Conservation (phyloP, 1,140 invertebrate species). For the Drosophila sturtevanti region DNA sequence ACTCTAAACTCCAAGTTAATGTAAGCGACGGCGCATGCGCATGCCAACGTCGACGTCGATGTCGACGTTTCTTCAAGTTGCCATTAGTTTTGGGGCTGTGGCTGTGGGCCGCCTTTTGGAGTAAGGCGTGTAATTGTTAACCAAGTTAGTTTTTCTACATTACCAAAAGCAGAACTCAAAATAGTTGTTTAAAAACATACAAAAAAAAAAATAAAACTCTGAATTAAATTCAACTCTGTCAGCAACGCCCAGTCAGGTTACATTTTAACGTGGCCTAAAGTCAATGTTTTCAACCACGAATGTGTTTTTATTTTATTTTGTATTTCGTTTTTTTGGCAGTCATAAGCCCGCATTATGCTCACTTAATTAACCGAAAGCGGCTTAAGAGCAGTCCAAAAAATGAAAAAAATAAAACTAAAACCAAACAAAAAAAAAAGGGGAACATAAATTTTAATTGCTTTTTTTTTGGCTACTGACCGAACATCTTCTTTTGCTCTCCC, state of each 20-base stretch:
- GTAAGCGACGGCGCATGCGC: slow-evolving; percentile 74
- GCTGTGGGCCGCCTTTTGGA: slow-evolving; percentile 10
- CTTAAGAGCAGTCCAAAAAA: slow-evolving; percentile 49
- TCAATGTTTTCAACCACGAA: slow-evolving; percentile 34
- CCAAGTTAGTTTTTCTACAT: slow-evolving; percentile 70
- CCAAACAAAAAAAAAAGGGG: slow-evolving; percentile 24
- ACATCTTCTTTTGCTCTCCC: slow-evolving; percentile 19
- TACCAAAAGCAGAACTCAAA: slow-evolving; percentile 37
- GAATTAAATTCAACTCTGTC: slow-evolving; percentile 45
- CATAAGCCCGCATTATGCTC: slow-evolving; percentile 79
- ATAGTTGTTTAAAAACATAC: slow-evolving; percentile 12
- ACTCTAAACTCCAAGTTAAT: slow-evolving; percentile 35
- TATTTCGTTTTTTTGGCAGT: slow-evolving; percentile 70
- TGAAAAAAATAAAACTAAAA: slow-evolving; percentile 9
- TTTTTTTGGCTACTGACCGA: slow-evolving; percentile 58
- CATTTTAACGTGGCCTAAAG: slow-evolving; percentile 50
- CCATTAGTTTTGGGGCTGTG: slow-evolving; percentile 52
- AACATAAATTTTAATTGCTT: slow-evolving; percentile 76
- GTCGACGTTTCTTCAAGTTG: slow-evolving; percentile 43
- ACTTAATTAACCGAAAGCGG: slow-evolving; percentile 77
- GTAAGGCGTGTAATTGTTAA: slow-evolving; percentile 76
- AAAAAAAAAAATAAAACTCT: slow-evolving; percentile 18
- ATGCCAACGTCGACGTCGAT: slow-evolving; percentile 58
- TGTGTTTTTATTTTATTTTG: slow-evolving; percentile 23
- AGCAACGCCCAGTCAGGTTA: slow-evolving; percentile 55